A percentile compares a stretch with the other conserved stretches of the same genome.
These are phyloP conservation scores for Jaculus jaculus DNA, from an alignment of 2,113 vertebrate species.

Conservation along the genomic window DNA sequence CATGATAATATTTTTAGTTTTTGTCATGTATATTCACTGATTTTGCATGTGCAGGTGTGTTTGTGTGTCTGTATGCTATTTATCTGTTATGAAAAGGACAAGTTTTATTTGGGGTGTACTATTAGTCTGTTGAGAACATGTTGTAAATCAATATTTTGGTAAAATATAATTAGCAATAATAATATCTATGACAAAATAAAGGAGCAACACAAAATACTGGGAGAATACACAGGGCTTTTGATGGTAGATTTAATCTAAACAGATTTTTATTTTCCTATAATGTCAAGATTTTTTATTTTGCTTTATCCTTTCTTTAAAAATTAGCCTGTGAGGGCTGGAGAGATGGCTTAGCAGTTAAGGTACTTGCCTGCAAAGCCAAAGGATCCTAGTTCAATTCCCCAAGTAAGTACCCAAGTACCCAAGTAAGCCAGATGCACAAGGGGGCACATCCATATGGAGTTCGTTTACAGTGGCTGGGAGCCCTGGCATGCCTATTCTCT, in stretches of 20 bases:
- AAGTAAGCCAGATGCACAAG: too few species aligned
- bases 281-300: background rate
- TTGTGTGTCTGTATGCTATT: background rate
- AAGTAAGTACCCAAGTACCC: too few species aligned
- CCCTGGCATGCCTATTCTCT: too few species aligned
- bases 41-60: too few species aligned
- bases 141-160: background rate
- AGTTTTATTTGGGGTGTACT: too few species aligned
- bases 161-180: background rate
- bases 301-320: background rate
- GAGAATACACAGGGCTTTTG: fast-evolving
- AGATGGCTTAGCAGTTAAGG: too few species aligned
- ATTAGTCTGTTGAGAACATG: background rate
- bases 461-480: too few species aligned
- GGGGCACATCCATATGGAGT: too few species aligned
- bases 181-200: background rate
- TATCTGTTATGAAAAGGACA: background rate
- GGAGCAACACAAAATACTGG: background rate
- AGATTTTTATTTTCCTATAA: background rate
- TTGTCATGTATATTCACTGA: background rate
- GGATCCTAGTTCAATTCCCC: too few species aligned
- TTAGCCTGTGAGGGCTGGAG: too few species aligned
- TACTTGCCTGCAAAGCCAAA: too few species aligned
- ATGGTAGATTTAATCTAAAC: background rate
- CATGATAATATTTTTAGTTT: background rate